Base-by-base conservation (phyloP, 2,797 vertebrate species). In the Crax fasciolata region DNA sequence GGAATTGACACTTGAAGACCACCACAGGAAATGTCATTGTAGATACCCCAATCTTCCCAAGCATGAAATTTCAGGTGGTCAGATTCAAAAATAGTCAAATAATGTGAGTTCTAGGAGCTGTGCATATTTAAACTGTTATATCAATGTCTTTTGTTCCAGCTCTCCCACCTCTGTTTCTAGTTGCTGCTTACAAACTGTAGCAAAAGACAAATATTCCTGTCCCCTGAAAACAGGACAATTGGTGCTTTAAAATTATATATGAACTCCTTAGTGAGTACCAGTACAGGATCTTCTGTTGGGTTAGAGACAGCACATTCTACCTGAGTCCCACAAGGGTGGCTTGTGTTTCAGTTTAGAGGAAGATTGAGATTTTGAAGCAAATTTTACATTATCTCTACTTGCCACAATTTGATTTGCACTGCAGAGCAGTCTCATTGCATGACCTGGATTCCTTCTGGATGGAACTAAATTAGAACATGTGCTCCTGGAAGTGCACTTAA, bases 391-490 rank as follows among this genome's bases (percentile, higher is more conserved):
- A 72, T 75, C 51, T 87, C 25, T 70, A 25, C 74, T 75, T 78
- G 43, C 27, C 1, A 0, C 79, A 13, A 43, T 90, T 92, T 94
- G 71, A 82, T 84, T 95, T 93, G 21, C 27, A 57, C 30, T 74
- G 92, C 25, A 16, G 80, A 82, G 58, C 62, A 24, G 23, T 87
- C 84, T 92, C 6, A 1, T 71, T 10, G 1, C 57, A 28, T 57
- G 71, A 59, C 71, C 71, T 73, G 74, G 39, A 92, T 94, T 94
- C 77, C 55, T 91, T 90, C 67, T 52, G 74, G 35, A 73, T 87
- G 55, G 78, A 94, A 66, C 81, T 74, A 48, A 90, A 84, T 35
- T 87, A 55, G 77, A 82, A 73, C 74, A n/a, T 71, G 55, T 76
- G 11, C 21, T 88, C 59, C 41, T 87, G 74, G 51, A 63, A 87